phyloP scores from a whole-genome alignment of 2,888 invertebrate species.

The Apamea sordens region DNA sequence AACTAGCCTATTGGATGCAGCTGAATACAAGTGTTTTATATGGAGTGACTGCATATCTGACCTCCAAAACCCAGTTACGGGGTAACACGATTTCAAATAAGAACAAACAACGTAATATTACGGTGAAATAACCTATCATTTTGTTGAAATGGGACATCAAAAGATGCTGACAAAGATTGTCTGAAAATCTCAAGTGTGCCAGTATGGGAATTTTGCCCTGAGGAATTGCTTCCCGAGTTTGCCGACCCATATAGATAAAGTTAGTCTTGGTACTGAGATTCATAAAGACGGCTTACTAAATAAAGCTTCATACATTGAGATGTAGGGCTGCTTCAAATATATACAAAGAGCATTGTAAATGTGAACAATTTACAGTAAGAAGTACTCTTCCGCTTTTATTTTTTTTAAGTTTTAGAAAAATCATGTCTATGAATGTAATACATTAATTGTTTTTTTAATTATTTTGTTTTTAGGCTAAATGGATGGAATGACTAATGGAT shows the following conservation, averaged over 20 bases:
- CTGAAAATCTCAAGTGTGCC: slow-evolving; percentile 57
- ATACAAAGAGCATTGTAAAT: not conserved
- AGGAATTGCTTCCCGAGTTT: slow-evolving; percentile 68
- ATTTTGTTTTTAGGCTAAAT: too few species aligned
- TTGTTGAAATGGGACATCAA: slow-evolving; percentile 54
- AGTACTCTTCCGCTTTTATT: not conserved
- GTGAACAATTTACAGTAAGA: not conserved
- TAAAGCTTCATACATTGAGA: slow-evolving; percentile 71
- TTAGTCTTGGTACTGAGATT: slow-evolving; percentile 67
- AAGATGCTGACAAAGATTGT: slow-evolving; percentile 60
- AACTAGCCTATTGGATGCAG: not conserved
- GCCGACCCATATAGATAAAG: slow-evolving; percentile 70
- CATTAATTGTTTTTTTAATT: not conserved
- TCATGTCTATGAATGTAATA: not conserved
- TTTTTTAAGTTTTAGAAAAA: not conserved
- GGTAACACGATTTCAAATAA: not conserved
- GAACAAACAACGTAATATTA: not conserved
- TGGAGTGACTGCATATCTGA: not conserved
- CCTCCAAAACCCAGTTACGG: not conserved
- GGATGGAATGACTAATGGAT: too few species aligned
- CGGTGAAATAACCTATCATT: slow-evolving; percentile 9
- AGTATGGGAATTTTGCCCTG: slow-evolving; percentile 58
- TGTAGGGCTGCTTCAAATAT: slow-evolving; percentile 62
- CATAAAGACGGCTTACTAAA: slow-evolving; percentile 74
- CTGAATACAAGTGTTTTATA: not conserved